A percentile compares a stretch with the other conserved stretches of the same genome.
Evolutionary conservation across 2,797 vertebrate genomes (phyloP).

Genomic region (Sebastes goodei): DNA sequence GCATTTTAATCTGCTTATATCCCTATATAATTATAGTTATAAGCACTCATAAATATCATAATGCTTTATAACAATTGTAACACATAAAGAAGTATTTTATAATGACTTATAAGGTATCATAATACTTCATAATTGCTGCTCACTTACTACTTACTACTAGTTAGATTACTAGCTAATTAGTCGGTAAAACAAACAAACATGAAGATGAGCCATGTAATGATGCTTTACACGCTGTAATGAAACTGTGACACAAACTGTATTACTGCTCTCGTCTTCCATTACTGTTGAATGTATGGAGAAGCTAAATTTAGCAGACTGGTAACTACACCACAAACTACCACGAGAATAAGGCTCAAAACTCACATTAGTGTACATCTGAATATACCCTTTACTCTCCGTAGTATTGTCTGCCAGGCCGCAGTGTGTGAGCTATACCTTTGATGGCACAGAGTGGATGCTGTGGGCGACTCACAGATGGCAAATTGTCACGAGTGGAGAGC

Average conservation of each 20-base stretch:
- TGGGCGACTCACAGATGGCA: constrained; percentile 33
- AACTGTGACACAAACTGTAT: background rate
- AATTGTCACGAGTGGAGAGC: constrained; percentile 31
- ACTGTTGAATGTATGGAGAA: background rate
- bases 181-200: background rate
- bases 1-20: no score
- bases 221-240: background rate
- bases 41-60: no score
- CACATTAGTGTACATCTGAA: background rate
- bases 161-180: background rate
- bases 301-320: background rate
- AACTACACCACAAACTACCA: background rate
- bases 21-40: no score
- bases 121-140: no score
- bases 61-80: no score
- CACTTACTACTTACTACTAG: no score
- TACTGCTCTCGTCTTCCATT: background rate
- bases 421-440: background rate
- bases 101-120: no score
- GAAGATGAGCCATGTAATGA: background rate
- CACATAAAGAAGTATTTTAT: no score
- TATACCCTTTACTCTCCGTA: background rate
- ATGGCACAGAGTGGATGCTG: constrained; percentile 5
- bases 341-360: background rate
- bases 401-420: background rate